Conservation (phyloP, 2,797 vertebrate genomes). For the Garrulus glandarius region DNA sequence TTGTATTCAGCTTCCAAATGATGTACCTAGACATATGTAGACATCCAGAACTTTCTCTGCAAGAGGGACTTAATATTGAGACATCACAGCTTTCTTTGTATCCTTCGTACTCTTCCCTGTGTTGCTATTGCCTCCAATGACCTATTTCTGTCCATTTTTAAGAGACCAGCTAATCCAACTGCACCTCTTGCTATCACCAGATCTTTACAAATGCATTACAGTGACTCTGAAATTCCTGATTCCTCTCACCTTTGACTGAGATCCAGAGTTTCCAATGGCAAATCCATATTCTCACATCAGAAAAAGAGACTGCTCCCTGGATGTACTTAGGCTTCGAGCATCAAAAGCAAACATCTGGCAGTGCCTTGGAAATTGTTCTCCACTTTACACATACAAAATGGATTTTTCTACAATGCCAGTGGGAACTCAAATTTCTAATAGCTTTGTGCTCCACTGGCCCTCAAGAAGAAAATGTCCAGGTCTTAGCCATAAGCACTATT, state of each 20-base stretch:
- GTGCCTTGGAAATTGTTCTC: neutral
- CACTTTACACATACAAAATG: neutral
- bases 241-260: neutral
- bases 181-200: neutral
- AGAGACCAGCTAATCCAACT: neutral
- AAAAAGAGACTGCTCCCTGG: neutral
- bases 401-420: neutral
- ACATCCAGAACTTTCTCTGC: neutral
- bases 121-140: neutral
- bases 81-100: neutral
- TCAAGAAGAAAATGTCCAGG: neutral
- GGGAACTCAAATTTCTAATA: neutral
- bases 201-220: neutral
- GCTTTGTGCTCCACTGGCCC: neutral
- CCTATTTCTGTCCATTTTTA: neutral
- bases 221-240: neutral
- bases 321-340: neutral
- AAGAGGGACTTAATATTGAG: neutral
- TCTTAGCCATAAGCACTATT: neutral
- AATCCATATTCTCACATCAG: neutral
- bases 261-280: neutral
- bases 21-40: rapidly evolving
- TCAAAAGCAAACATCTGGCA: neutral
- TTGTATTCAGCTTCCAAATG: neutral
- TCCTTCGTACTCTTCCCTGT: neutral